Evolutionary conservation across 1,140 invertebrate genomes (phyloP), one percentile per base, ranked within the genome.

Genomic region (Pseudobourletiella spinata): DNA sequence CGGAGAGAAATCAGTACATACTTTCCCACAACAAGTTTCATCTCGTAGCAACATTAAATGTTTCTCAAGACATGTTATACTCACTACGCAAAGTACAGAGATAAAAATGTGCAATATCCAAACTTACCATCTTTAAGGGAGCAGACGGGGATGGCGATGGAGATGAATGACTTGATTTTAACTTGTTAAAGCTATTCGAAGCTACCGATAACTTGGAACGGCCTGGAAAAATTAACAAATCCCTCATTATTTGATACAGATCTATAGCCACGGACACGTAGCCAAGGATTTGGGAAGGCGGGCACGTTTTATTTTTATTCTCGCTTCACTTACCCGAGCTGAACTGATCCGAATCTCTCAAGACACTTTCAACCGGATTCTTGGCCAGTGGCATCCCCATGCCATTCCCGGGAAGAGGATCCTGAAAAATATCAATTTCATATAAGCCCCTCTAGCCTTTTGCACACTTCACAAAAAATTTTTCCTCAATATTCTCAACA

Each of bases 131-230:
- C 63, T 67, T 70, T 56, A 70, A 62, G n/a, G 68, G 61, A 25
- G 68, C 61, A 26, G 65, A 70, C 6, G 68, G 68, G 15, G 68
- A 70, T 15, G 68, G 68, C 16, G 68, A 70, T 16, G 68, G 65
- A 14, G 68, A 67, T 39, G 65, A 59, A 55, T 70, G 68, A 60
- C 52, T 64, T 35, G 68, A 60, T 57, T 70, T 70, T 35, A 67
- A 70, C 59, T 67, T 70, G 39, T 63, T 66, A 43, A 70, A 69
- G 60, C 66, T 64, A 66, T 66, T 72, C 11, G 70, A 72, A 30
- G 62, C 62, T 43, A 64, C 65, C 14, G 63, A 67, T 8, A 70
- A 64, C 54, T 72, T 71, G 11, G 69, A 67, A 18, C 66, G 69
- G 54, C 66, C 66, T 70, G 35, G 15, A 43, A 57, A 32, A 32